A percentile compares a stretch with the other conserved stretches of the same genome.
Conservation (phyloP, 2,888 invertebrate species). For the Cosmopolites sordidus region DNA sequence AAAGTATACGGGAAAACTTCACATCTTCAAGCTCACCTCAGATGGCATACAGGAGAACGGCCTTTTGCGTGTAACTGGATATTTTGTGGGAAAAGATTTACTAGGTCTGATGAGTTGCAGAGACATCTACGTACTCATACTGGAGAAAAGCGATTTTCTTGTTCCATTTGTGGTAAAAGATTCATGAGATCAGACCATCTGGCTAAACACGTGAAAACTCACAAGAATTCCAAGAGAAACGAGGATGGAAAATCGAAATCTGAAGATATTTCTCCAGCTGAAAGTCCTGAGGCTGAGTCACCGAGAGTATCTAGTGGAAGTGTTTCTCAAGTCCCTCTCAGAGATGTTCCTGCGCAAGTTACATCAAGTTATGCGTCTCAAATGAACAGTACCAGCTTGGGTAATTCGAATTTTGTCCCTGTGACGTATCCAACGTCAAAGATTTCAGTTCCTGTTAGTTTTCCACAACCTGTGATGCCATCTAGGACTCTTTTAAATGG, state of each 20-base stretch:
- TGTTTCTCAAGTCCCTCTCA: slow-evolving; percentile 2
- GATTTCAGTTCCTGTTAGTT: background rate
- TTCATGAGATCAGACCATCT: slow-evolving; percentile 93
- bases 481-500: too few relatives aligned
- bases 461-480: too few relatives aligned
- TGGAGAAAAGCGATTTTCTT: slow-evolving; percentile 83
- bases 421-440: background rate
- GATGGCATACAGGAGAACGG: slow-evolving; percentile 91
- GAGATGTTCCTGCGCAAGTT: slow-evolving; percentile 1
- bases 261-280: background rate
- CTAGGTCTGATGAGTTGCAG: slow-evolving; percentile 86
- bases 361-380: background rate
- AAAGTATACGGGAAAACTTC: slow-evolving; percentile 91
- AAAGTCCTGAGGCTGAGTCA: background rate
- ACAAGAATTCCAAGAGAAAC: slow-evolving; percentile 57
- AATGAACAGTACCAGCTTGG: background rate
- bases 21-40: slow-evolving; percentile 59
- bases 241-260: slow-evolving; percentile 21
- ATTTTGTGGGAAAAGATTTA: slow-evolving; percentile 87
- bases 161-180: slow-evolving; percentile 80
- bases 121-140: slow-evolving; percentile 86
- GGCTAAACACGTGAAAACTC: slow-evolving; percentile 89
- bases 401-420: background rate
- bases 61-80: slow-evolving; percentile 88
- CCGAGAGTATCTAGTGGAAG: background rate